Conservation (phyloP, 2,888 invertebrate species). For the Pseudeuparius sepicola region DNA sequence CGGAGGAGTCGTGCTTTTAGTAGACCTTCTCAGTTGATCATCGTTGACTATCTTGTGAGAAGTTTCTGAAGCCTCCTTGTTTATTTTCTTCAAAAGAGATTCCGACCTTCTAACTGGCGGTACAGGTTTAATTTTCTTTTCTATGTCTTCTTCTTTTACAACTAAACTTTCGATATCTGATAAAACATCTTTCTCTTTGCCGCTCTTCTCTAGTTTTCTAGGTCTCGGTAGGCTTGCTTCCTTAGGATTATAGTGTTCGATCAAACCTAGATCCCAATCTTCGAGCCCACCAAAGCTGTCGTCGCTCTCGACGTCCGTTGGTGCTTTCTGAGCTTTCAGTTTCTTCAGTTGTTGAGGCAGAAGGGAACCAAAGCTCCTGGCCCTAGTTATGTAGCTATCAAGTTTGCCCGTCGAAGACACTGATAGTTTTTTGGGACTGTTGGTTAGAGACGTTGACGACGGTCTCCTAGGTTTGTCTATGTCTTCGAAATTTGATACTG, state of each 20-base stretch:
- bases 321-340: slow-evolving; percentile 32
- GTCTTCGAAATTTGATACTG: slow-evolving; percentile 31
- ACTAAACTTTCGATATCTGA: slow-evolving; percentile 34
- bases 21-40: slow-evolving; percentile 6
- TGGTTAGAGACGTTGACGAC: slow-evolving; percentile 15
- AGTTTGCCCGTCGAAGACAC: slow-evolving; percentile 35
- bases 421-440: slow-evolving; percentile 27
- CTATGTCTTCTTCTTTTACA: slow-evolving; percentile 29
- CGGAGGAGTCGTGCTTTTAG: slow-evolving; percentile 28
- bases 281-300: slow-evolving; percentile 42
- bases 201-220: slow-evolving; percentile 26
- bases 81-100: slow-evolving; percentile 32
- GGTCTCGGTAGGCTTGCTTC: slow-evolving; percentile 37
- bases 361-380: slow-evolving; percentile 40
- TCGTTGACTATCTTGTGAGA: slow-evolving; percentile 18
- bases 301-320: slow-evolving; percentile 38
- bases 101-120: slow-evolving; percentile 32
- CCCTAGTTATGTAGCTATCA: slow-evolving; percentile 40
- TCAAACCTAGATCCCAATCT: slow-evolving; percentile 42
- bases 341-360: slow-evolving; percentile 39
- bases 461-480: slow-evolving; percentile 21
- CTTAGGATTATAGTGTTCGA: slow-evolving; percentile 40
- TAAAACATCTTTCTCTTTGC: slow-evolving; percentile 21
- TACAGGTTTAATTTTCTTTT: slow-evolving; percentile 26
- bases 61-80: slow-evolving; percentile 25